Conservation (phyloP, 2,797 vertebrate species). For the Hozukius guyotensis region DNA sequence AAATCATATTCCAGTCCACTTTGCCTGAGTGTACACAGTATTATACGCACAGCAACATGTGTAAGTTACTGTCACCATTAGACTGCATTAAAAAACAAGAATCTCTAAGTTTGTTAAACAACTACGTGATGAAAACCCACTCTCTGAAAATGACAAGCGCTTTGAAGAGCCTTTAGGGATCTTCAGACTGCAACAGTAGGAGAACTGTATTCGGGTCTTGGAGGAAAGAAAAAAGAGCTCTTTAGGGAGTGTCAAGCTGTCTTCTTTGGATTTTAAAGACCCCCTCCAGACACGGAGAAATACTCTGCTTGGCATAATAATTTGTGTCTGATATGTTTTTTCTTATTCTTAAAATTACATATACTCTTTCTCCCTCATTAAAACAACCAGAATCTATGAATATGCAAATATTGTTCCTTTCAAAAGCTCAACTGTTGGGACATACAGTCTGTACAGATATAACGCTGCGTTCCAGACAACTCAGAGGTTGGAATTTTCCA, state of each 20-base stretch:
- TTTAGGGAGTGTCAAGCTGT: neutral
- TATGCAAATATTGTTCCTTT: neutral
- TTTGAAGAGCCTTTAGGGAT: neutral
- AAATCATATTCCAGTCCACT: neutral
- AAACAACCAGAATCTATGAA: neutral
- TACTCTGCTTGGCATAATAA: neutral
- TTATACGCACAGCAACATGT: neutral
- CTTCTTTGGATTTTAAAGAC: neutral
- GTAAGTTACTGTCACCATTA: neutral
- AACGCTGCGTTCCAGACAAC: neutral
- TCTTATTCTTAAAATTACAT: neutral
- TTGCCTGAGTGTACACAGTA: neutral
- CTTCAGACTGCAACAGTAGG: neutral
- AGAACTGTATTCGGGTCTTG: neutral
- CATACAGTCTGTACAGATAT: neutral
- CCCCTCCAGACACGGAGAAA: neutral
- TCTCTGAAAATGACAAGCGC: neutral
- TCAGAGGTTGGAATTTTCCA: too few species aligned
- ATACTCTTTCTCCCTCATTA: too few species aligned
- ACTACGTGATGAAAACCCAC: neutral
- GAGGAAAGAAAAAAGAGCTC: neutral
- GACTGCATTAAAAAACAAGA: neutral
- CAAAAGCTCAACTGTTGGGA: neutral
- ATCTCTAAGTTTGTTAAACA: neutral
- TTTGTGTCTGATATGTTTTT: neutral